Conservation (phyloP, 2,113 vertebrate genomes). For the Marcusenius ussheri region DNA sequence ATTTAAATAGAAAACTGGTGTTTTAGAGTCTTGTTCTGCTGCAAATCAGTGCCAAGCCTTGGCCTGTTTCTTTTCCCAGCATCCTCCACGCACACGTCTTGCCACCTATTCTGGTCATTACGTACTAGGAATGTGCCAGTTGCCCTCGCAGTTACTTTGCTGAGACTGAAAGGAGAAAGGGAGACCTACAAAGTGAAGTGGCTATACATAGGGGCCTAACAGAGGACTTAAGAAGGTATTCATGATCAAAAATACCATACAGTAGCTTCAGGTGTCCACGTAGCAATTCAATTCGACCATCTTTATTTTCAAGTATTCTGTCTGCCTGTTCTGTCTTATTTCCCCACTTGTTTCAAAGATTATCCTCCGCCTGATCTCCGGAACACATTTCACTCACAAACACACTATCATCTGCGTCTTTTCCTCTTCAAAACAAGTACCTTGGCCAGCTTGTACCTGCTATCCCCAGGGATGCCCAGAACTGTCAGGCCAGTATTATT, state of each 20-base stretch:
- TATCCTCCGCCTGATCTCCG: background rate
- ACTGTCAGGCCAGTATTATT: constrained; percentile 75
- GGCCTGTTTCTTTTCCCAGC: background rate
- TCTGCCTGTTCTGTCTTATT: background rate
- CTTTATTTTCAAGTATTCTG: background rate
- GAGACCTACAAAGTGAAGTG: background rate
- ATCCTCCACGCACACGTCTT: background rate
- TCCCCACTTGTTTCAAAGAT: background rate
- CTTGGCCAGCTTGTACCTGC: constrained; percentile 66
- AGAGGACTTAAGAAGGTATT: background rate
- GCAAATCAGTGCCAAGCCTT: background rate
- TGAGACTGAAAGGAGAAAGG: background rate
- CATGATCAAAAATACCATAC: background rate
- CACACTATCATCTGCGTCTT: constrained; percentile 66
- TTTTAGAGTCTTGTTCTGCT: background rate
- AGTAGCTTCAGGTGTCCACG: background rate
- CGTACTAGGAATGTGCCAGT: background rate
- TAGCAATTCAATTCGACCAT: background rate
- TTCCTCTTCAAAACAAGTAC: constrained; percentile 77
- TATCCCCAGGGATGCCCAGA: constrained; percentile 59
- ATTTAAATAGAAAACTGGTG: background rate
- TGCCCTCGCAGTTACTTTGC: background rate
- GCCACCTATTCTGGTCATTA: background rate
- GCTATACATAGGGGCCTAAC: background rate
- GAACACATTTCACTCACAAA: constrained; percentile 53